phyloP scores from a whole-genome alignment of 92 coral and sea anemone genomes.

The Blastomussa wellsi region DNA sequence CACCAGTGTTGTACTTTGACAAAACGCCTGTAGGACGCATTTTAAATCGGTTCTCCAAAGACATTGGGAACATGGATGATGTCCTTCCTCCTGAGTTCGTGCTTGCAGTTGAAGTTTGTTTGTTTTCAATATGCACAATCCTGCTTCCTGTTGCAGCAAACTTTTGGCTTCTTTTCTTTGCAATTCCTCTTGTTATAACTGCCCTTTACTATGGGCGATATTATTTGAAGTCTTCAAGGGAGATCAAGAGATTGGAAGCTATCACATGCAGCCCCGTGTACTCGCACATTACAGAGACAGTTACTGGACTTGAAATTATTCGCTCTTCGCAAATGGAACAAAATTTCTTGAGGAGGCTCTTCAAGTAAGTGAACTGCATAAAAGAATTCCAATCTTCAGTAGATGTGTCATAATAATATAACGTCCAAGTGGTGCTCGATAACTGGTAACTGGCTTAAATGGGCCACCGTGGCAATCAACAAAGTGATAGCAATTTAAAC shows the following conservation, averaged over 20 bases:
- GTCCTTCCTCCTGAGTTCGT: slow-evolving; percentile 1
- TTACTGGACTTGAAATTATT: slow-evolving; percentile 43
- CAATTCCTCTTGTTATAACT: slow-evolving; percentile 32
- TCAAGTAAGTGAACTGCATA: slow-evolving; percentile 4
- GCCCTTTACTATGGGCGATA: slow-evolving; percentile 46
- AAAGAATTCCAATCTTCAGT: too few relatives aligned
- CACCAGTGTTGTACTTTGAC: slow-evolving; percentile 42
- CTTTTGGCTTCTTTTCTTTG: slow-evolving; percentile 33
- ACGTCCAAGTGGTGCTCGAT: background rate
- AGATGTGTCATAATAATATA: background rate
- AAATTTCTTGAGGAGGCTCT: slow-evolving; percentile 13
- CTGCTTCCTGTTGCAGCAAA: slow-evolving; percentile 17
- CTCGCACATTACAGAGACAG: slow-evolving; percentile 50
- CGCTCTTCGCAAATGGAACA: slow-evolving; percentile 35
- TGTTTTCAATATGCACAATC: background rate
- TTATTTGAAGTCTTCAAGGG: slow-evolving; percentile 65
- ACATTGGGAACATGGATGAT: slow-evolving; percentile 54
- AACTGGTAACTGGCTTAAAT: background rate
- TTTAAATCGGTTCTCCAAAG: slow-evolving; percentile 52
- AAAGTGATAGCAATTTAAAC: too few relatives aligned
- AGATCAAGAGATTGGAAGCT: slow-evolving; percentile 59
- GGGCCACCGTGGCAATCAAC: too few relatives aligned
- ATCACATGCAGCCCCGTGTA: slow-evolving; percentile 54
- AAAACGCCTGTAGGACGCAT: slow-evolving; percentile 54
- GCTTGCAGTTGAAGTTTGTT: slow-evolving; percentile 2